A percentile compares a stretch with the other conserved stretches of the same genome.
phyloP scores from a whole-genome alignment of 2,113 vertebrate genomes.

The Tachuris rubrigastra region DNA sequence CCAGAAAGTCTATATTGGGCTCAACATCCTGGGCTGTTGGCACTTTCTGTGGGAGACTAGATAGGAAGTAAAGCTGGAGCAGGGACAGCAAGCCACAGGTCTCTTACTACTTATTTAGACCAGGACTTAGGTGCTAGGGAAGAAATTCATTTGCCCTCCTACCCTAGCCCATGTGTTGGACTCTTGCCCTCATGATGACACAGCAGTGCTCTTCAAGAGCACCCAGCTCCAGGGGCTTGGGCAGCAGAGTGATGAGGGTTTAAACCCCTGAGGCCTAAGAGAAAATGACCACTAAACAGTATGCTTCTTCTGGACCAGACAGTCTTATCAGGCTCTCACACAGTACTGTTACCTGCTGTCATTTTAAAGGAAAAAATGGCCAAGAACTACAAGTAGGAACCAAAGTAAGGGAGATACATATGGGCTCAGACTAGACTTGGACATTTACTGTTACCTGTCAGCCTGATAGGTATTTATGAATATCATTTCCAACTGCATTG shows the following conservation, averaged over 20 bases:
- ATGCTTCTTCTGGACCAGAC: neutral
- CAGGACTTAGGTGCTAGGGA: neutral
- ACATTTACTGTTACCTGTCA: neutral
- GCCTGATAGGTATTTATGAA: accelerated
- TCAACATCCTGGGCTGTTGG: neutral
- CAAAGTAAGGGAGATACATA: neutral
- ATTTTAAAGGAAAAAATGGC: neutral
- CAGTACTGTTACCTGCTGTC: neutral
- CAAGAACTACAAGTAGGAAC: neutral
- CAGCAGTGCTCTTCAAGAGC: neutral
- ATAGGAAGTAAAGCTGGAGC: neutral
- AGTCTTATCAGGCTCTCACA: neutral
- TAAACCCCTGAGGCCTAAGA: neutral
- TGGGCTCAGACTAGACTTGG: neutral
- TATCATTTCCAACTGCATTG: neutral
- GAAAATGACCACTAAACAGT: neutral
- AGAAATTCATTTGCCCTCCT: neutral
- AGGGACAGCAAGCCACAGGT: neutral
- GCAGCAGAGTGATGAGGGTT: neutral
- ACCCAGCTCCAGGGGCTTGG: neutral
- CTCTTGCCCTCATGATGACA: neutral
- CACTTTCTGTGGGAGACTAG: neutral
- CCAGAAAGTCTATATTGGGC: neutral
- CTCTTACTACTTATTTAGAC: neutral
- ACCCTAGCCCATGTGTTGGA: neutral